Conservation (phyloP, 2,113 vertebrate species). For the Pelodiscus sinensis region DNA sequence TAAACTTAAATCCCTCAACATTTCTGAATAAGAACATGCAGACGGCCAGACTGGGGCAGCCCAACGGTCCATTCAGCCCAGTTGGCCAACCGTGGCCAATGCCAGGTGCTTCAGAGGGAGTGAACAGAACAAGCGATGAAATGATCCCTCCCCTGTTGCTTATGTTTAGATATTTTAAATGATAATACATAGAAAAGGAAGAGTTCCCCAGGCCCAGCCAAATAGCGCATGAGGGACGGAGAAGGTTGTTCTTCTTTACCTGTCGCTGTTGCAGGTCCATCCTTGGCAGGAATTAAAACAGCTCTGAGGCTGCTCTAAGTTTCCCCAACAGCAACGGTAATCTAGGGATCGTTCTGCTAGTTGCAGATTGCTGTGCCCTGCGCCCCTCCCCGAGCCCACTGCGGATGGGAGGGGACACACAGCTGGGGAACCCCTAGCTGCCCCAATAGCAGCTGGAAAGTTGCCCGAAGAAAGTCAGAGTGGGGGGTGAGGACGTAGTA, state of each 20-base stretch:
- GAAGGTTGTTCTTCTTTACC: not conserved
- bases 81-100: too few relatives aligned
- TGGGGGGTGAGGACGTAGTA: accelerated
- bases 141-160: too few relatives aligned
- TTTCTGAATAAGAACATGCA: too few relatives aligned
- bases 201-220: not conserved
- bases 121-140: too few relatives aligned
- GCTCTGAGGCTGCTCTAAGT: not conserved
- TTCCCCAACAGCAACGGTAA: not conserved
- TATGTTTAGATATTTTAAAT: too few relatives aligned
- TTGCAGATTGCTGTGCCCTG: not conserved
- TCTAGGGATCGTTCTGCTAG: not conserved
- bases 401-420: not conserved
- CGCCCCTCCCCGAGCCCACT: not conserved
- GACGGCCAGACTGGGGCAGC: too few relatives aligned
- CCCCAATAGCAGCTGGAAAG: not conserved
- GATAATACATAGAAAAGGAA: not conserved
- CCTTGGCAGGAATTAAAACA: not conserved
- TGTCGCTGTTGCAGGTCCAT: not conserved
- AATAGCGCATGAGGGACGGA: not conserved
- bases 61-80: too few relatives aligned
- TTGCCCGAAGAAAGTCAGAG: not conserved
- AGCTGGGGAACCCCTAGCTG: not conserved
- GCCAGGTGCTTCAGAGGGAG: too few relatives aligned
- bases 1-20: not conserved